phyloP scores from a whole-genome alignment of 2,113 vertebrate genomes.

The Cyanocitta stelleri region DNA sequence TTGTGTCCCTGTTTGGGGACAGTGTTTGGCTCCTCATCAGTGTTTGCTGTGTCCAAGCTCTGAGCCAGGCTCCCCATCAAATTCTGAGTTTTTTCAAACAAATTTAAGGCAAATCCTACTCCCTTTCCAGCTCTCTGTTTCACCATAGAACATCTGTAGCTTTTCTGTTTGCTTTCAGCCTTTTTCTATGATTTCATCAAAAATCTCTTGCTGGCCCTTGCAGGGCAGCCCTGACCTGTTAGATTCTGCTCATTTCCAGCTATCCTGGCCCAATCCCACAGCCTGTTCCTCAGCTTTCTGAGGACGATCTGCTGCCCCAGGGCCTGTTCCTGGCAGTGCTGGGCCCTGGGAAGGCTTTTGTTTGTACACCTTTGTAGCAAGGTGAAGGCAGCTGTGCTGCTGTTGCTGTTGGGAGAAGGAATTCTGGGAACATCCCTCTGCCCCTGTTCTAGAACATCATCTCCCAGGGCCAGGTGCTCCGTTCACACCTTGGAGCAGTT shows the following conservation, averaged over 20 bases:
- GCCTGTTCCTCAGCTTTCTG: neutral
- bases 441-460: neutral
- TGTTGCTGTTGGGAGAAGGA: neutral
- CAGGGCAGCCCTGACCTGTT: neutral
- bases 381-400: neutral
- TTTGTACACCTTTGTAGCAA: fast-evolving
- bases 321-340: fast-evolving
- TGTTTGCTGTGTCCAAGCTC: neutral
- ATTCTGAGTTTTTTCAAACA: neutral
- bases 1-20: neutral
- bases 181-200: neutral
- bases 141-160: neutral
- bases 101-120: neutral
- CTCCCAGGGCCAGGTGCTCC: neutral
- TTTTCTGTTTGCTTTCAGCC: neutral
- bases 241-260: neutral
- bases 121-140: neutral
- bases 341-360: neutral
- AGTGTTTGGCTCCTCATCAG: neutral
- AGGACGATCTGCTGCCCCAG: fast-evolving
- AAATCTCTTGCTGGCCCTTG: neutral
- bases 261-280: fast-evolving
- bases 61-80: neutral
- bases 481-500: neutral
- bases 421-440: neutral